phyloP scores from a whole-genome alignment of 2,797 vertebrate genomes.

The Argentina silus region DNA sequence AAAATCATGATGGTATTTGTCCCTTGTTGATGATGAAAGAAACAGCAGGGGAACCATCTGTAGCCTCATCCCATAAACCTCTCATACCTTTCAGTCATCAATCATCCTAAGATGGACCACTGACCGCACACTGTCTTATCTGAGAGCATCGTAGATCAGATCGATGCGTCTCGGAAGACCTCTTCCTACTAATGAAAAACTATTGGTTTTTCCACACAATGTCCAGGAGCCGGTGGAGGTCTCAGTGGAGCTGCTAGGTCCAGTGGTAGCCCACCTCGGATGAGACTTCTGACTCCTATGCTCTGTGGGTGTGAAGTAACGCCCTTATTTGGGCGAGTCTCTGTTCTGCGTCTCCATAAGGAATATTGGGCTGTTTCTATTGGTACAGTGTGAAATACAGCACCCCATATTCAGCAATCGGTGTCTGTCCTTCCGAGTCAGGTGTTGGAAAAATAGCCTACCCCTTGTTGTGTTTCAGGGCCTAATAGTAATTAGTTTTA shows the following conservation, averaged over 20 bases:
- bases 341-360: slow-evolving; percentile 49
- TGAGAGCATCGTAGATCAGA: slow-evolving; percentile 45
- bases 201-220: slow-evolving; percentile 25
- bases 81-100: background rate
- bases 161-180: slow-evolving; percentile 36
- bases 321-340: slow-evolving; percentile 69
- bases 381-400: slow-evolving; percentile 45
- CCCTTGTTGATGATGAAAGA: background rate
- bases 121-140: slow-evolving; percentile 39
- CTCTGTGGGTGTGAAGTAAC: slow-evolving; percentile 61
- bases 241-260: background rate
- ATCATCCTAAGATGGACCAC: slow-evolving; percentile 26
- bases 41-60: slow-evolving; percentile 32
- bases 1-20: too few species aligned
- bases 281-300: slow-evolving; percentile 40
- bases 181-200: slow-evolving; percentile 32
- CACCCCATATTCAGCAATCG: slow-evolving; percentile 19
- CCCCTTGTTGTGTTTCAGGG: too few species aligned
- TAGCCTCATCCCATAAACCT: background rate
- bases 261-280: slow-evolving; percentile 12
- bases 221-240: slow-evolving; percentile 17
- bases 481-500: too few species aligned
- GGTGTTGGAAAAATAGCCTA: background rate
- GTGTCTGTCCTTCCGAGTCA: background rate
- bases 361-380: slow-evolving; percentile 52